Conservation (phyloP, 2,797 vertebrate species). For the Leptodactylus fallax region DNA sequence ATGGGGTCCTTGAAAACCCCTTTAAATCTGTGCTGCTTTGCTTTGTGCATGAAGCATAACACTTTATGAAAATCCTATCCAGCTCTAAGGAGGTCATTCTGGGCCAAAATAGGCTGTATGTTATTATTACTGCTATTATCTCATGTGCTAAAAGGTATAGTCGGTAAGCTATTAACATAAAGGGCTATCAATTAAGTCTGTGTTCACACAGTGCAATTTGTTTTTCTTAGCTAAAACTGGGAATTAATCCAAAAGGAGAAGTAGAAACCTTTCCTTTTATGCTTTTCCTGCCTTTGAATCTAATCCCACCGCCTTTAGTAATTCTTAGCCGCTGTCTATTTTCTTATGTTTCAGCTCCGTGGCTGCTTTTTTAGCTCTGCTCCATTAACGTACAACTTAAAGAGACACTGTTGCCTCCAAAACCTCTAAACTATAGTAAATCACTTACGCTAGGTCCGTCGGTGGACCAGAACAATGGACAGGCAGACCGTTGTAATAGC, state of each 20-base stretch:
- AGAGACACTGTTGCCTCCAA: not conserved
- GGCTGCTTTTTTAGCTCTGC: not conserved
- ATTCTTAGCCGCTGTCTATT: not conserved
- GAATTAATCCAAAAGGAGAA: conserved; percentile 1
- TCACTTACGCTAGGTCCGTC: too few relatives aligned
- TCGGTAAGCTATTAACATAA: not conserved
- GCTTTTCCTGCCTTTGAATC: not conserved
- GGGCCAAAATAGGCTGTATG: not conserved
- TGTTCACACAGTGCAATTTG: conserved; percentile 16
- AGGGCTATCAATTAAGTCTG: conserved; percentile 12
- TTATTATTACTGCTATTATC: not conserved
- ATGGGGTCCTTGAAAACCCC: too few relatives aligned
- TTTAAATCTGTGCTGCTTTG: too few relatives aligned
- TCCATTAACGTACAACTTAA: not conserved
- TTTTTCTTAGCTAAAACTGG: conserved; percentile 22
- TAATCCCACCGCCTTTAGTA: not conserved
- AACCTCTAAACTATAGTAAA: not conserved
- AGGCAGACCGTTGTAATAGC: too few relatives aligned
- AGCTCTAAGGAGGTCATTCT: not conserved
- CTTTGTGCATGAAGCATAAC: too few relatives aligned
- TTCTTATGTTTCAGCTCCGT: not conserved
- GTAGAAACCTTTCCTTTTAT: conserved; percentile 3
- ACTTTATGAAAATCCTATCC: not conserved
- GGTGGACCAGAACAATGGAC: too few relatives aligned
- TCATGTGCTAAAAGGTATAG: not conserved